Evolutionary conservation across 2,888 invertebrate genomes (phyloP), one percentile per base, ranked within the genome.

Genomic region (Agrypnus murinus): DNA sequence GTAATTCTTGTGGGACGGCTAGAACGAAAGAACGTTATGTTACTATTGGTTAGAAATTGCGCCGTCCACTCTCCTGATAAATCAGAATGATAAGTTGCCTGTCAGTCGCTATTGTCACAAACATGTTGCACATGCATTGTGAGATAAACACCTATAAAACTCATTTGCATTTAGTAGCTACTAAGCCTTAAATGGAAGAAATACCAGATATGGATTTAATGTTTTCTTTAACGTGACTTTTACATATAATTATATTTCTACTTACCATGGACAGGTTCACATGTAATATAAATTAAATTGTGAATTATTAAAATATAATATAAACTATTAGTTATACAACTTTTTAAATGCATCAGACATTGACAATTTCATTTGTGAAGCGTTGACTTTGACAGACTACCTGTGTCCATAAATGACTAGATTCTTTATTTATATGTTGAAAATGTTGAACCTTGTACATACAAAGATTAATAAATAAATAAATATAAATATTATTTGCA

Each of bases 51-150:
- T 58, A 58, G 58, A 58, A 58, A 57, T 68, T 38, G 25, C 58
- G 17, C 5, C 38, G 58, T 58, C 58, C 58, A 19, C 40, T 74
- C 72, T 71, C 72, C 69, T 65, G 71, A 74, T 74, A 75, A 75
- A 75, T 75, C 75, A 75, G 58, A 59, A 43, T 74, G 75, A 75
- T 72, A 73, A 73, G 73, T 63, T 46, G 66, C 69, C 69, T 73
- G 73, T 68, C 72, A 71, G 64, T 32, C 63, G 31, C 59, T 50
- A 67, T 71, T 72, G 72, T 74, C 74, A 69, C 72, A 64, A 64
- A 55, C 64, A 65, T 65, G 55, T 53, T 55, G 64, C 19, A 25
- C 34, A 65, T 65, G 55, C 55, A 65, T 60, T 58, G 58, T 58
- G 38, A 58, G 58, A 58, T 58, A 58, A 58, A 58, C 58, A 58